Percentiles rank a stretch among this genome's conserved stretches.
These are phyloP conservation scores for Andrena trimmerana DNA, from an alignment of 2,888 invertebrate species.

Conservation along the genomic window DNA sequence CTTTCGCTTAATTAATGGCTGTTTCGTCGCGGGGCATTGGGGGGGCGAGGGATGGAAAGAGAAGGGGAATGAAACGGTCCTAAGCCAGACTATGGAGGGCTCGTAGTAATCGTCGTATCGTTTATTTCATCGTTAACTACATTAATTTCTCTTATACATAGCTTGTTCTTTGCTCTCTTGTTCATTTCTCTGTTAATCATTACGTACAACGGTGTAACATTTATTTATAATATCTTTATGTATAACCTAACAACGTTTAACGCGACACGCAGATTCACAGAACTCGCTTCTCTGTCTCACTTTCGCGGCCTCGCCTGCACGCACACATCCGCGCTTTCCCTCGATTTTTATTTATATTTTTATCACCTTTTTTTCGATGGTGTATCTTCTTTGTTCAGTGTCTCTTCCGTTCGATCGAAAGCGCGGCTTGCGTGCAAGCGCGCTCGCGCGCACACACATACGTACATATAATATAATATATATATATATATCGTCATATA, in stretches of 20 bases:
- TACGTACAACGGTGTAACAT: constrained; percentile 82
- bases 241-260: constrained; percentile 82
- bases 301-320: not conserved
- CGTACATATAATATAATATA: constrained; percentile 41
- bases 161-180: constrained; percentile 37
- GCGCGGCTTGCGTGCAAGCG: constrained; percentile 46
- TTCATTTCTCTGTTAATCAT: constrained; percentile 62
- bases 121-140: constrained; percentile 76
- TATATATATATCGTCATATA: constrained; percentile 51
- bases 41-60: too few species aligned
- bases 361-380: not conserved
- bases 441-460: constrained; percentile 28
- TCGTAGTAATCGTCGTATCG: constrained; percentile 68
- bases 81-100: not conserved
- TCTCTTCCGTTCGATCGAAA: constrained; percentile 27
- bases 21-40: too few species aligned
- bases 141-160: constrained; percentile 75
- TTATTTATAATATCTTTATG: constrained; percentile 79
- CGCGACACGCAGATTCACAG: constrained; percentile 71
- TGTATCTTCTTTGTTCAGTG: not conserved
- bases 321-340: constrained; percentile 3
- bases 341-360: constrained; percentile 8
- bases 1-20: too few species aligned
- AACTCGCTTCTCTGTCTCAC: not conserved
- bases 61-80: too few species aligned